phyloP scores from a whole-genome alignment of 2,113 vertebrate species.

The Pampusana beccarii region DNA sequence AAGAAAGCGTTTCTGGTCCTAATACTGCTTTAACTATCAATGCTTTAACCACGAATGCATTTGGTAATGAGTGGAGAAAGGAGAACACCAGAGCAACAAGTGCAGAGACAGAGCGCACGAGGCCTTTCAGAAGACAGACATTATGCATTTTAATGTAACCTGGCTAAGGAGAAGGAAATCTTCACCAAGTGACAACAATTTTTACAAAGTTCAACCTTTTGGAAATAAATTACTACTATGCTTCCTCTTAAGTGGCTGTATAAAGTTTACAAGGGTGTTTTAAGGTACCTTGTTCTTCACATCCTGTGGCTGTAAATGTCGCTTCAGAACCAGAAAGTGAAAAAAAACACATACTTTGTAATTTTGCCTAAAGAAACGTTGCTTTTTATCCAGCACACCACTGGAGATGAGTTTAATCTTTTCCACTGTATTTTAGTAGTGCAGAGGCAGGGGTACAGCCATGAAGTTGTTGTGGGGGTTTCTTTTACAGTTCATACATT shows the following conservation, averaged over 20 bases:
- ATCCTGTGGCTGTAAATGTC: not conserved
- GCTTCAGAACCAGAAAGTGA: not conserved
- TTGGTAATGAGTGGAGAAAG: not conserved
- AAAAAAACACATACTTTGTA: not conserved
- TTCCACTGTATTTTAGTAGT: not conserved
- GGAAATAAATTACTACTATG: not conserved
- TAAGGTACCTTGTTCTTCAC: conserved; percentile 28
- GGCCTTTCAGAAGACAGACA: not conserved
- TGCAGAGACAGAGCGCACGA: not conserved
- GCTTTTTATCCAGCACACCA: not conserved
- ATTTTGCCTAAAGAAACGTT: conserved; percentile 20
- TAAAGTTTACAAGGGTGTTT: conserved; percentile 30
- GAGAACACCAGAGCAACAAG: not conserved
- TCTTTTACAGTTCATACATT: not conserved
- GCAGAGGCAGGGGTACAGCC: not conserved
- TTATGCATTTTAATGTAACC: not conserved
- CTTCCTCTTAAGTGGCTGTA: conserved; percentile 9
- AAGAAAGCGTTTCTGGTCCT: not conserved
- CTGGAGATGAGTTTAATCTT: not conserved
- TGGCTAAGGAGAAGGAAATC: not conserved
- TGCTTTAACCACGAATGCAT: not conserved
- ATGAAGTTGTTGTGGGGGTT: not conserved
- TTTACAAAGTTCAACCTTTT: not conserved
- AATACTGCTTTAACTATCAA: not conserved
- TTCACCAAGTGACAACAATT: not conserved